Base-by-base conservation (phyloP, 2,797 vertebrate species). In the Anguilla anguilla region DNA sequence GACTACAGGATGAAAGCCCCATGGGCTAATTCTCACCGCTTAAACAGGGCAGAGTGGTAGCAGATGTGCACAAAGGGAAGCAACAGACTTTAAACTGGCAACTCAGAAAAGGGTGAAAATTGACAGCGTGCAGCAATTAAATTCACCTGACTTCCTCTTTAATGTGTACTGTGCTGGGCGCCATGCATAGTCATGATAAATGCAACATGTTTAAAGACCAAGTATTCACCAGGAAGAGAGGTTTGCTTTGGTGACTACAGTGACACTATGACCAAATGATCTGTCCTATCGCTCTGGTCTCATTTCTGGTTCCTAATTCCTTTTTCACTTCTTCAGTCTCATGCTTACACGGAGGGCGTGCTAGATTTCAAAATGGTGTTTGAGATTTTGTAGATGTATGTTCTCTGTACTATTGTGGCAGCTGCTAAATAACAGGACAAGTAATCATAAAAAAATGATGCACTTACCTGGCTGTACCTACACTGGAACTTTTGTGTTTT, bases 61-160 rank as follows among this genome's bases (percentile, higher is more conserved):
- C 87, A 88, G 87, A 64, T 88, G 87, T 85, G 84, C 55, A 28
- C 72, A 51, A 85, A 39, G 39, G 55, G 43, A 81, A 72, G 87
- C 25, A 77, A 51, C 25, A 88, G 87, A 85, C 87, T 61, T 53
- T 79, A 85, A 88, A 88, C 69, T 85, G 57, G 87, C 84, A 85
- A 61, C 53, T 79, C 87, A 85, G 83, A 72, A 46, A 59, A 81
- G 72, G n/a, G 84, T 88, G 72, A 85, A 85, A 84, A 85, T 31
- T 83, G 59, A 28, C 46, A 87, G 81, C 86, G 85, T 85, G 43
- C 53, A 57, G 84, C 53, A 88, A 85, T 88, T 79, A 88, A 88
- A 88, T 85, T 69, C 87, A 88, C 69, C 87, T 81, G 83, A 85
- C 72, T 81, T 53, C 67, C 39, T 79, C 39, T 51, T 55, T 43